Evolutionary conservation across 2,888 invertebrate genomes (phyloP), one percentile per base, ranked within the genome.

Genomic region (Drosophila niveifrons): DNA sequence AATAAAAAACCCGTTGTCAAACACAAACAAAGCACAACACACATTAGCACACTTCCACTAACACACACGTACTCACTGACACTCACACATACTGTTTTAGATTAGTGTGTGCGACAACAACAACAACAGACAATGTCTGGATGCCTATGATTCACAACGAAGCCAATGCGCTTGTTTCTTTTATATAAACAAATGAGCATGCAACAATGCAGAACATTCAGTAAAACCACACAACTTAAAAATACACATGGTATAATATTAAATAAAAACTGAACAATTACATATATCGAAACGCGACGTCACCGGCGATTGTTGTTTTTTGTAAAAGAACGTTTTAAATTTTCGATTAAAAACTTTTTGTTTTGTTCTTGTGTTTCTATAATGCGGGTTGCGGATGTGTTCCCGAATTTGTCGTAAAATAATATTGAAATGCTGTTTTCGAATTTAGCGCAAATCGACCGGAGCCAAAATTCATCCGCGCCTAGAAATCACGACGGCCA

Each of bases 101-200:
- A 82, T 88, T 82, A 85, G 86, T 85, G 80, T 73, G 83, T 67
- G 73, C 69, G 65, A 61, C 75, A 64, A 44, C 64, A 61, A 59
- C 58, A 68, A 78, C 56, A 81, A 66, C 66, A 64, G 53, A 43
- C 62, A 66, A 57, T 36, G 57, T 47, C 76, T 66, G 71, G 51
- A 51, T 78, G 64, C 15, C 61, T 69, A 78, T 76, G 75, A 76
- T 70, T 76, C 75, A 79, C 71, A 64, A 18, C 31, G 15, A 48
- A 78, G 29, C 44, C 51, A 66, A 64, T 65, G 65, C 66, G 78
- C 73, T 70, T 80, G 78, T 78, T 80, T 74, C 39, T 64, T 79
- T 80, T 70, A 68, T 61, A 80, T 69, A 77, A 85, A 72, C 76
- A 72, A 82, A 79, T 56, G 64, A 41, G 41, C 31, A 63, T 48